A percentile compares a stretch with the other conserved stretches of the same genome.
These are phyloP conservation scores for Leucophenga maculata DNA, from an alignment of 2,888 invertebrate species.

Conservation along the genomic window DNA sequence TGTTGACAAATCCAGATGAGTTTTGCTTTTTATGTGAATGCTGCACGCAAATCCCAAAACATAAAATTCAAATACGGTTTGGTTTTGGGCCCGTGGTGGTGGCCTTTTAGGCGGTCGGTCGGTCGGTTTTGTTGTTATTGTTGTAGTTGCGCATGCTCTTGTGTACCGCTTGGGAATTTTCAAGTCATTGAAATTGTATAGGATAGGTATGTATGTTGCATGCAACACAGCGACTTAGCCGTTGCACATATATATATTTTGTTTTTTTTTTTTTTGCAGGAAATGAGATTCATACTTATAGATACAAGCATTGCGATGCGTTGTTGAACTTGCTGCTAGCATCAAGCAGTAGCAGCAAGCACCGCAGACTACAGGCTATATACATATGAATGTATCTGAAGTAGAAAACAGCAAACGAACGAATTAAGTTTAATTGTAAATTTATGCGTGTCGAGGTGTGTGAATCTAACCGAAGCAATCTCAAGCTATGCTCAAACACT, in stretches of 20 bases:
- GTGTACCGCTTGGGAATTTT: constrained; percentile 17
- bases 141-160: constrained; percentile 31
- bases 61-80: constrained; percentile 3
- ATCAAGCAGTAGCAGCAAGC: neutral
- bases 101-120: too few relatives aligned
- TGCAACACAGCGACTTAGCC: constrained; percentile 1
- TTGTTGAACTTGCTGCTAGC: constrained; percentile 16
- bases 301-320: constrained; percentile 9
- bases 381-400: neutral
- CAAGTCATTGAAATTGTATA: constrained; percentile 6
- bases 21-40: constrained; percentile 21
- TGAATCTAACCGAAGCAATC: constrained; percentile 28
- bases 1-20: constrained; percentile 24
- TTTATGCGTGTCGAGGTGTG: constrained; percentile 54
- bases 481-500: constrained; percentile 50
- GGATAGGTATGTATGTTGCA: neutral
- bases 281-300: constrained; percentile 18
- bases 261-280: constrained; percentile 22
- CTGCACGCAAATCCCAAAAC: constrained; percentile 10
- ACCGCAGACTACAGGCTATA: neutral
- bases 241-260: constrained; percentile 10
- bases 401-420: constrained; percentile 57
- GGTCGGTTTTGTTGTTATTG: neutral
- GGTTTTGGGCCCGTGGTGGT: neutral
- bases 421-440: constrained; percentile 66